Conservation (phyloP, 2,888 invertebrate genomes). For the Bombyx huttoni region DNA sequence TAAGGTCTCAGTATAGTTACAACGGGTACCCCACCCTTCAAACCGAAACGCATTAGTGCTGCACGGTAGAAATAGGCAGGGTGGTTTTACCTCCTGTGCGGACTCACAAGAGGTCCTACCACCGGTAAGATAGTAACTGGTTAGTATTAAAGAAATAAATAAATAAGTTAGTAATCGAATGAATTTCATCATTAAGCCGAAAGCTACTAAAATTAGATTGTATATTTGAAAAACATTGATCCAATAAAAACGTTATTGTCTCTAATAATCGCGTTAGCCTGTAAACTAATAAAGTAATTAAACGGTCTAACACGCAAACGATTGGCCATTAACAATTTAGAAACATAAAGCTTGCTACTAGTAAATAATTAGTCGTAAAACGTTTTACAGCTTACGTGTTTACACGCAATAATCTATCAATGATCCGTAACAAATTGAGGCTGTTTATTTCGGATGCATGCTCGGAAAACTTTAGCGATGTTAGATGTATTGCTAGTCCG, state of each 20-base stretch:
- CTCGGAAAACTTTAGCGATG: too few relatives aligned
- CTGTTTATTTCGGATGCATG: not conserved
- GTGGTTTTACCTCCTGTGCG: too few relatives aligned
- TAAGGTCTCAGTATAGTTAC: too few relatives aligned
- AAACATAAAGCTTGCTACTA: slow-evolving; percentile 7
- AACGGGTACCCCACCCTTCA: too few relatives aligned
- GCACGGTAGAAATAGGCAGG: too few relatives aligned
- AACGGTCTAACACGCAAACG: slow-evolving; percentile 6
- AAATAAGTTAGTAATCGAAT: slow-evolving; percentile 2
- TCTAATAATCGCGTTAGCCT: slow-evolving; percentile 6
- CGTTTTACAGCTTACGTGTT: slow-evolving; percentile 17
- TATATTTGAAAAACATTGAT: slow-evolving; percentile 5
- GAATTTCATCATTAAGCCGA: not conserved
- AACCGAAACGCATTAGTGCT: too few relatives aligned
- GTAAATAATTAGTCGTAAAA: slow-evolving; percentile 16
- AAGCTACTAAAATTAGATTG: slow-evolving; percentile 7
- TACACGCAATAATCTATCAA: slow-evolving; percentile 4
- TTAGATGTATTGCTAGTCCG: too few relatives aligned
- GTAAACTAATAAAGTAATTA: slow-evolving; percentile 15
- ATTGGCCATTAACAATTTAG: slow-evolving; percentile 17
- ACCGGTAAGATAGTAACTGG: too few relatives aligned
- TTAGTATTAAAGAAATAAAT: not conserved
- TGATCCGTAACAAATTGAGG: not conserved
- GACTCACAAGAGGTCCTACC: too few relatives aligned
- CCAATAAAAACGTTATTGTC: not conserved